These are phyloP conservation scores for Proterorhinus semilunaris DNA, from an alignment of 2,113 vertebrate genomes.

Conservation along the genomic window DNA sequence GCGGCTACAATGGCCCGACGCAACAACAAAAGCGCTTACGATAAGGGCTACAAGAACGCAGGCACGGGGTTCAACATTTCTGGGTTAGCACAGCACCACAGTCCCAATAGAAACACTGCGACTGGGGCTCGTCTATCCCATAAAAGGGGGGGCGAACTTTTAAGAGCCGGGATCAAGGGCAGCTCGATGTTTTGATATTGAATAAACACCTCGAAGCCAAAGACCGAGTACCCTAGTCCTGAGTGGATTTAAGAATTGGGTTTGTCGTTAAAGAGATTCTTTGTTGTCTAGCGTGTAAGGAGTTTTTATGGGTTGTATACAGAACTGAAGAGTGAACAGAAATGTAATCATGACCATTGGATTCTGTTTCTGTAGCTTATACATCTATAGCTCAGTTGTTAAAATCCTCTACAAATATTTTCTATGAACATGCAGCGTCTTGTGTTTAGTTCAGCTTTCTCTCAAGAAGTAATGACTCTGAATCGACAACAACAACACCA, in stretches of 20 bases:
- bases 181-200: constrained; percentile 44
- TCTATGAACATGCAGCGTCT: background rate
- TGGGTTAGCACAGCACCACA: constrained; percentile 68
- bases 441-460: background rate
- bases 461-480: no score
- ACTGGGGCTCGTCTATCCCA: constrained; percentile 44
- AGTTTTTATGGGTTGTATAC: background rate
- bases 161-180: constrained; percentile 39
- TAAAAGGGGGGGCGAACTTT: constrained; percentile 45
- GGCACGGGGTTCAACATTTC: constrained; percentile 67
- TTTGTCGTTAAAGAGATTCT: constrained; percentile 46
- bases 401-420: background rate
- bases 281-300: background rate
- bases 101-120: constrained; percentile 62
- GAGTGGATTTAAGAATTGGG: constrained; percentile 27
- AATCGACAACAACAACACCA: no score
- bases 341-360: no score
- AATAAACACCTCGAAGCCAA: constrained; percentile 56
- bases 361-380: no score
- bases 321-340: no score
- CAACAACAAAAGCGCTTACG: constrained; percentile 67
- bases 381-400: background rate
- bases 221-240: constrained; percentile 15
- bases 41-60: constrained; percentile 72
- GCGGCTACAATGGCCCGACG: constrained; percentile 67